Percentiles rank a stretch among this genome's conserved stretches.
phyloP scores from a whole-genome alignment of 2,113 vertebrate species.

The Sitta europaea region DNA sequence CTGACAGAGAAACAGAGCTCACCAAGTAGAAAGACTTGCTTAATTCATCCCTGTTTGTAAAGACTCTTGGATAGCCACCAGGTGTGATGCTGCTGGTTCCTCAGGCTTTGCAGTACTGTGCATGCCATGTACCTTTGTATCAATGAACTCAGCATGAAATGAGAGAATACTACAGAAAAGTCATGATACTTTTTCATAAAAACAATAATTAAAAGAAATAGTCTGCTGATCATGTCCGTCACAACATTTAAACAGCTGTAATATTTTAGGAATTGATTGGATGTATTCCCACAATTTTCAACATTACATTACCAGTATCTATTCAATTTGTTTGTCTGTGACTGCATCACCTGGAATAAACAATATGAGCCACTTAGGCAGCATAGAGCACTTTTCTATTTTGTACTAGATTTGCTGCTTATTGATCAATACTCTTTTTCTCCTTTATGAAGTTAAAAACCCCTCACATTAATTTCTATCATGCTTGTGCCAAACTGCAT shows the following conservation, averaged over 20 bases:
- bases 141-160: neutral
- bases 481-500: neutral
- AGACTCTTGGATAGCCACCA: neutral
- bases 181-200: neutral
- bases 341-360: neutral
- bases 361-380: neutral
- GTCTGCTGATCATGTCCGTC: neutral
- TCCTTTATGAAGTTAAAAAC: neutral
- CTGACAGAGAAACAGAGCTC: neutral
- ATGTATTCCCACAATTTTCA: neutral
- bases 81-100: neutral
- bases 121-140: neutral
- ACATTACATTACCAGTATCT: neutral
- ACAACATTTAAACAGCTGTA: neutral
- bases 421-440: neutral
- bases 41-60: neutral
- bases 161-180: neutral
- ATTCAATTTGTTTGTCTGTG: neutral
- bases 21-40: neutral
- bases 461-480: neutral
- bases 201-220: neutral
- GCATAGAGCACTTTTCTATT: neutral
- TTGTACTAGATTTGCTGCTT: neutral
- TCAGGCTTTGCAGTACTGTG: neutral
- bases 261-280: neutral